A percentile compares a stretch with the other conserved stretches of the same genome.
Conservation (phyloP, 2,888 invertebrate genomes). For the Pediacus dermestoides region DNA sequence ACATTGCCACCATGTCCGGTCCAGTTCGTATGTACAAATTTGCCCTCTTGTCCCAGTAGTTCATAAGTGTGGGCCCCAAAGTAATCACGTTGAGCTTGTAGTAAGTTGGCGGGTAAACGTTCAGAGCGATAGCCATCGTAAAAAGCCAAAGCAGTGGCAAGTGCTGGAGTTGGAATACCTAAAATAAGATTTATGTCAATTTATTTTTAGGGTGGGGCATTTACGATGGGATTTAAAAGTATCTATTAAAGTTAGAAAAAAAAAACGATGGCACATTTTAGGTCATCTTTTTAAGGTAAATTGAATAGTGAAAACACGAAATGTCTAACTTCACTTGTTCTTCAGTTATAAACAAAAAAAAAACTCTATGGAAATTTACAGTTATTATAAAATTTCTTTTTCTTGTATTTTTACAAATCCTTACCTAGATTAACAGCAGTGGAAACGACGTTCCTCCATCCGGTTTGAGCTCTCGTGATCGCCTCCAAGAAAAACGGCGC, state of each 20-base stretch:
- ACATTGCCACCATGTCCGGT: constrained; percentile 97
- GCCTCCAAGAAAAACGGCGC: constrained; percentile 91
- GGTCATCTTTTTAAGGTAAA: too few relatives aligned
- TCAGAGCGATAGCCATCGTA: constrained; percentile 93
- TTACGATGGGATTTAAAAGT: not conserved
- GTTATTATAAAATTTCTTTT: not conserved
- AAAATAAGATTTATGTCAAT: constrained; percentile 50
- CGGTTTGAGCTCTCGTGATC: constrained; percentile 73
- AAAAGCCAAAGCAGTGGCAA: constrained; percentile 92
- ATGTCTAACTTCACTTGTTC: too few relatives aligned
- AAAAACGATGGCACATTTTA: too few relatives aligned
- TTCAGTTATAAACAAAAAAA: constrained; percentile 2
- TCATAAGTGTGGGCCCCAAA: constrained; percentile 99
- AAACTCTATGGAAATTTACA: constrained; percentile 1
- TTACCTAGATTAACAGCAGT: constrained; percentile 54
- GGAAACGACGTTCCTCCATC: constrained; percentile 82
- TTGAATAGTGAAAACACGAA: too few relatives aligned
- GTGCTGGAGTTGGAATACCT: constrained; percentile 93
- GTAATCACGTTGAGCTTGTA: constrained; percentile 96
- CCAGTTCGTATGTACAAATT: constrained; percentile 97
- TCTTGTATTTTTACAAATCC: constrained; percentile 1
- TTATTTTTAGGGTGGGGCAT: not conserved
- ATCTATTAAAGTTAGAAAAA: too few relatives aligned
- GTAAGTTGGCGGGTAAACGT: constrained; percentile 87
- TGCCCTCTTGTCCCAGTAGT: constrained; percentile 77